phyloP scores from a whole-genome alignment of 1,140 invertebrate species.

The Drusus annulatus region DNA sequence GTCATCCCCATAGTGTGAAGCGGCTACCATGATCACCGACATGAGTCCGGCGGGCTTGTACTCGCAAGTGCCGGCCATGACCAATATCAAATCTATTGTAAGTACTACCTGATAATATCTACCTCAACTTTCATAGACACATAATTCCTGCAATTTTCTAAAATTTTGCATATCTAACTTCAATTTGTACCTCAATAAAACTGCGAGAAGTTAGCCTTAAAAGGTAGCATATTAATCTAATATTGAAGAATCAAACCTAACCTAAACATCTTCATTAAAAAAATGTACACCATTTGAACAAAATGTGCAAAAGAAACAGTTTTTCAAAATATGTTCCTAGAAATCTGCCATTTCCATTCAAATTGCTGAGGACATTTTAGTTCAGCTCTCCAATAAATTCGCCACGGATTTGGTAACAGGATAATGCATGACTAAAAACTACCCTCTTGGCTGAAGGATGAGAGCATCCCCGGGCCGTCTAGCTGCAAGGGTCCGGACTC shows the following conservation, averaged over 20 bases:
- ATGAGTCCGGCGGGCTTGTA: constrained; percentile 56
- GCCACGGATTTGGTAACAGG: background rate
- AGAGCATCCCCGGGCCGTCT: background rate
- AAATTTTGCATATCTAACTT: no score
- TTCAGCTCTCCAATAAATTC: constrained; percentile 33
- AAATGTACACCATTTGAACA: no score
- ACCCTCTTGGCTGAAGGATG: background rate
- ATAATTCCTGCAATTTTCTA: no score
- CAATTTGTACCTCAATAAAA: no score
- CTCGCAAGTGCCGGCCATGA: constrained; percentile 53
- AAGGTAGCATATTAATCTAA: no score
- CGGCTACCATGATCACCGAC: constrained; percentile 52
- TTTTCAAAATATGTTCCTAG: background rate
- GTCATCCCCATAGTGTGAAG: background rate
- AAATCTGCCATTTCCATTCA: background rate
- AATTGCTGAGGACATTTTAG: background rate
- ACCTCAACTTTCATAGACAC: no score
- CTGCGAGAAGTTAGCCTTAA: no score
- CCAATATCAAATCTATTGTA: constrained; percentile 57
- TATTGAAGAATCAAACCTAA: no score
- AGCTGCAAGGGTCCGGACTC: constrained; percentile 1
- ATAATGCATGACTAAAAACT: background rate
- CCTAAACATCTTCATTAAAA: no score
- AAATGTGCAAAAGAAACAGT: no score
- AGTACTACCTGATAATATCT: background rate